These are phyloP conservation scores for Chloebia gouldiae DNA, from an alignment of 2,113 vertebrate species.

Conservation along the genomic window DNA sequence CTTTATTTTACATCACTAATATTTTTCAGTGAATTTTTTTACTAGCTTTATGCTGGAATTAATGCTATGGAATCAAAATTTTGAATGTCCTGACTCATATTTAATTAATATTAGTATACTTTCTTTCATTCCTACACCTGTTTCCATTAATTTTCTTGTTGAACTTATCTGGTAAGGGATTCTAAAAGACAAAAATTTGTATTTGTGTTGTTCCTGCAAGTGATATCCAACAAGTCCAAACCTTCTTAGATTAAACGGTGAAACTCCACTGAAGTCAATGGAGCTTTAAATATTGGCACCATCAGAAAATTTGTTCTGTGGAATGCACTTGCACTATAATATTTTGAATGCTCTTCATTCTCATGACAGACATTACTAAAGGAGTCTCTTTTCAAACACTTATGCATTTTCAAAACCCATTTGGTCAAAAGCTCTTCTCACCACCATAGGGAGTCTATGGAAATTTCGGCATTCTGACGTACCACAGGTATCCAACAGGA, in stretches of 20 bases:
- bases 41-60: neutral
- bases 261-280: constrained; percentile 66
- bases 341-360: constrained; percentile 20
- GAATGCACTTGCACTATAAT: neutral
- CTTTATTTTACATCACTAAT: neutral
- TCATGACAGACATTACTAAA: neutral
- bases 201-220: neutral
- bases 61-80: neutral
- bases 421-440: constrained; percentile 57
- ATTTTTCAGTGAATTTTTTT: neutral
- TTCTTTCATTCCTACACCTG: neutral
- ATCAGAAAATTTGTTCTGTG: neutral
- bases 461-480: neutral
- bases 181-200: neutral
- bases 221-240: neutral
- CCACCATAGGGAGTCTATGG: neutral
- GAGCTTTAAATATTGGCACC: constrained; percentile 23
- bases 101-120: neutral
- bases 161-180: neutral
- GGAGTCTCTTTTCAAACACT: neutral
- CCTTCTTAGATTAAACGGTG: neutral
- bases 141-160: neutral
- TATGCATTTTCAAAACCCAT: neutral
- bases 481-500: neutral
- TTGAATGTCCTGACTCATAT: neutral